Conservation (phyloP, 2,888 invertebrate genomes). For the Troglohyphantes excavatus region DNA sequence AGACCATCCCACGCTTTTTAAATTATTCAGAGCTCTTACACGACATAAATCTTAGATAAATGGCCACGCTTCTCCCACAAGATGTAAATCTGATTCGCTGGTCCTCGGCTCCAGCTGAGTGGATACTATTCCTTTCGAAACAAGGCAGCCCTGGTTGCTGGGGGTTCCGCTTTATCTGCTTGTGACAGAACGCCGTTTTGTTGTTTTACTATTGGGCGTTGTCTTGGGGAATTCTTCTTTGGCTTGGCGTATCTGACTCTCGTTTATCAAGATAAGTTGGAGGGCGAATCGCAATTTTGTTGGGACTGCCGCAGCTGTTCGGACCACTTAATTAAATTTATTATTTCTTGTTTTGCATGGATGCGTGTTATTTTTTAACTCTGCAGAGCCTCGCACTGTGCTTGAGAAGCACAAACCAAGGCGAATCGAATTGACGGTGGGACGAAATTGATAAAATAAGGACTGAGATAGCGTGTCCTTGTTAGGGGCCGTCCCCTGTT, state of each 20-base stretch:
- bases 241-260: neutral
- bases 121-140: neutral
- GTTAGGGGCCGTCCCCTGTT: too few species aligned
- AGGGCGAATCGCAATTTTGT: neutral
- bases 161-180: neutral
- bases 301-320: neutral
- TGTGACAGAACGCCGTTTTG: neutral
- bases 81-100: neutral
- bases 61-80: neutral
- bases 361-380: neutral
- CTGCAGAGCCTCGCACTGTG: too few species aligned
- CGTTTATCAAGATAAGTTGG: neutral
- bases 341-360: neutral
- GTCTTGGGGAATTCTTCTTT: neutral
- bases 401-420: too few species aligned
- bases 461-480: too few species aligned
- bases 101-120: neutral
- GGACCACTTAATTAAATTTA: neutral
- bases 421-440: too few species aligned
- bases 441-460: too few species aligned
- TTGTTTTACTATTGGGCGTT: constrained; percentile 14
- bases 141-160: neutral
- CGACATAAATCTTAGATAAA: neutral
- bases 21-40: neutral
- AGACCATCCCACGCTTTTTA: neutral